Evolutionary conservation across 1,140 invertebrate species (phyloP), one percentile per base, ranked within the genome.

Genomic region (Ditylenchus dipsaci): DNA sequence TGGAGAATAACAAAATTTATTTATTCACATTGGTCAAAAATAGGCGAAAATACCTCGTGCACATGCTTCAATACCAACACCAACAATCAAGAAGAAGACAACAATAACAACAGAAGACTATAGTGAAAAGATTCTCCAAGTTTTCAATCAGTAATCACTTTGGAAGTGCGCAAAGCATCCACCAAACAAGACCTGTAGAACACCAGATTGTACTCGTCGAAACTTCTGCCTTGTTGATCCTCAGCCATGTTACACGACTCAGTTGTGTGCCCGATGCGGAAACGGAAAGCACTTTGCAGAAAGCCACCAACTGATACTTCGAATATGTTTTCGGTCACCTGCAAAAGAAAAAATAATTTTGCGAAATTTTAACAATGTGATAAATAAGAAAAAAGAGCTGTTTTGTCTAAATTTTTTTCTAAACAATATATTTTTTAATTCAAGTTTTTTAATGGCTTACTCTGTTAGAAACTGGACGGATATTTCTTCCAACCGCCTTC

Each of bases 131-230:
- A 11, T 11, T 38, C 11, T 38, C 11, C 3, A 11, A 38, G 11
- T 38, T 38, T 38, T 38, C 33, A 38, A 38, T 38, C 33, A 38
- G 33, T 11, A 38, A 5, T 38, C 11, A 38, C 33, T 38, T 38
- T 3, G 11, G 33, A 38, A 38, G 33, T 11, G 3, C 33, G 33
- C 33, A 38, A 11, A 38, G 33, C 33, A 38, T 38, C 33, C 33
- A 63, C 43, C 8, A 23, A 13, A 45, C 79, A 82, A 27, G 61
- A 69, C 11, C 80, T 73, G 58, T 82, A 82, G 73, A 82, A 82
- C 49, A 83, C 63, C 27, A 82, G 38, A 57, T 80, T 83, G 65
- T 78, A 82, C 64, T 82, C 81, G 43, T 82, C 81, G 58, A 71
- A 83, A 9, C 42, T 63, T 11, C 63, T 58, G 13, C 77, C 77